Evolutionary conservation across 2,888 invertebrate species (phyloP), one percentile per base, ranked within the genome.

Genomic region (Rambutsinella grinnellia): DNA sequence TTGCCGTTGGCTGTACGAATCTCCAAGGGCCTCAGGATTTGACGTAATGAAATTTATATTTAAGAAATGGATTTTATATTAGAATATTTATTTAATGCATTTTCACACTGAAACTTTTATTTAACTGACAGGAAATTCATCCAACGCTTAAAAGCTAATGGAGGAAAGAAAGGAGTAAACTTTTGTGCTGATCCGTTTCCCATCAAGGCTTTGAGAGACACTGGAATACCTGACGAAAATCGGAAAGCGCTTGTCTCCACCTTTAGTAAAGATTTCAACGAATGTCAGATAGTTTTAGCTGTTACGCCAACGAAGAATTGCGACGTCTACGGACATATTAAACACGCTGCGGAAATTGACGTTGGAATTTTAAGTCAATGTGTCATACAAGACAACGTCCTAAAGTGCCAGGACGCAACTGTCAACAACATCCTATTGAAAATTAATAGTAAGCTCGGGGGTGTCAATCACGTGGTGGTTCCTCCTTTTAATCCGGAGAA

Each of bases 391-490:
- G 19, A 27, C 28, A 70, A 66, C 36, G 75, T 63, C 21, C 1
- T 10, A 2, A 13, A 21, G 6, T 6, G 17, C 21, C 3, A 28
- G 10, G 49, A 36, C 2, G 28, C 61, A 8, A 69, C 83, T n/a
- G 85, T 86, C 61, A 82, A 84, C 21, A 85, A 85, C 71, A 82
- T 85, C 19, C 67, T 82, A n/a, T 66, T 84, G 17, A 88, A 88
- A 80, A 82, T 88, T 26, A 87, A 87, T 80, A 84, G 85, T 21
- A 88, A 88, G 79, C 78, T 88, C 63, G 87, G 87, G 5, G 87
- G 87, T 26, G 85, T 85, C 63, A 87, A 88, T 83, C 60, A 63
- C 24, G 85, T 62, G 1, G 60, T 57, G 15, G 60, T 67, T 3
- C 21, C 63, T 19, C 69, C 69, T 5, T 23, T 27, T 28, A 24